phyloP scores from a whole-genome alignment of 2,113 vertebrate genomes.

The Turnix velox region DNA sequence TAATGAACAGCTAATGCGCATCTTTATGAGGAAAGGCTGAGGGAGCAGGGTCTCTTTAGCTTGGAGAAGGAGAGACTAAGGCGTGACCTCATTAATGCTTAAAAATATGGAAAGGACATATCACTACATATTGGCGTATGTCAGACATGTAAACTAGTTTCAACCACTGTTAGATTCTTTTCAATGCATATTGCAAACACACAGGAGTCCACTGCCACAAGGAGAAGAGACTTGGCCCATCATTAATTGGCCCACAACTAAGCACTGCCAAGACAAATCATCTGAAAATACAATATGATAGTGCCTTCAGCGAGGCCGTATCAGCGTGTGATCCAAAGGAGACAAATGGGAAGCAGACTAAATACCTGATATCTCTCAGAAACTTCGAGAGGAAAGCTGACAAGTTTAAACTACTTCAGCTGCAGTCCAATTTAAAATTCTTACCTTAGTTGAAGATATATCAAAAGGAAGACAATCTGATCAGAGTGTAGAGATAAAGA shows the following conservation, averaged over 20 bases:
- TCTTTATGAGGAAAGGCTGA: no score
- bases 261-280: neutral
- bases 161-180: accelerated
- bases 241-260: neutral
- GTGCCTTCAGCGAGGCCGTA: neutral
- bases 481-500: neutral
- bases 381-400: neutral
- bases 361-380: neutral
- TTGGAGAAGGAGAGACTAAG: no score
- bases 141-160: neutral
- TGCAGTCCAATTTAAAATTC: neutral
- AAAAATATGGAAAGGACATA: neutral
- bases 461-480: neutral
- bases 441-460: neutral
- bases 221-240: neutral
- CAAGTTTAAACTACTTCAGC: neutral
- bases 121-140: neutral
- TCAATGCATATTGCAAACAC: neutral
- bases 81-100: no score
- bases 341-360: neutral
- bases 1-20: neutral
- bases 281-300: neutral
- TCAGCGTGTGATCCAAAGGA: neutral
- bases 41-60: no score
- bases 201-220: neutral